Evolutionary conservation across 2,113 vertebrate genomes (phyloP), one percentile per base, ranked within the genome.

Genomic region (Microtus montanus): DNA sequence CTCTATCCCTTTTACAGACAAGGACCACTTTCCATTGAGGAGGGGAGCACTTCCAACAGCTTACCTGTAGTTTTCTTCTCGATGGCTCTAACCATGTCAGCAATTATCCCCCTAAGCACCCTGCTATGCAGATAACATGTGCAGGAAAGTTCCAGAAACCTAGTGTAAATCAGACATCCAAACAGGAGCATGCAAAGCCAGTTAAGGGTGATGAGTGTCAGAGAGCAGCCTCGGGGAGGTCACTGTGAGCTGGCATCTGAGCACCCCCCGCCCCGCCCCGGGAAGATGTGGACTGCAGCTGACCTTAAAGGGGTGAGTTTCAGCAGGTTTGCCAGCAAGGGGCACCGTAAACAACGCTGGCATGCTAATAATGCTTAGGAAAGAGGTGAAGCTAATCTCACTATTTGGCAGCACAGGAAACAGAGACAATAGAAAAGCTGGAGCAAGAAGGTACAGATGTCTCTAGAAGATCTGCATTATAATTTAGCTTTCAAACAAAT

Each of bases 401-500:
- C 35, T 38, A 28, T n/a, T 70, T 71, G 22, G 22, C 41, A n/a
- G 44, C 77, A 7, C 41, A 83, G 54, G 77, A 30, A 79, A 84
- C 9, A 24, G 44, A 44, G 54, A 87, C 80, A 20, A 20, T 47
- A 44, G 66, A 70, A 92, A 80, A 87, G 47, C 33, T 49, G 41
- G 30, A 20, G 61, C 20, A 75, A 64, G 26, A 78, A 44, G 26
- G 71, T 44, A 1, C 13, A 70, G 58, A 95, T 44, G 71, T 26
- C 79, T 58, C 35, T 74, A 93, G 26, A 68, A 68, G 74, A 87
- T 94, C 24, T 91, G 41, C 33, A 22, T 75, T 64, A 85, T 71
- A 79, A 93, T 30, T 79, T 89, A 54, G 49, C 24, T 90, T 92
- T 85, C 35, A 33, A 93, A 91, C 47, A 83, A 85, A 88, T 61